Conservation (phyloP, 2,888 invertebrate species). For the Andrena bucephala region DNA sequence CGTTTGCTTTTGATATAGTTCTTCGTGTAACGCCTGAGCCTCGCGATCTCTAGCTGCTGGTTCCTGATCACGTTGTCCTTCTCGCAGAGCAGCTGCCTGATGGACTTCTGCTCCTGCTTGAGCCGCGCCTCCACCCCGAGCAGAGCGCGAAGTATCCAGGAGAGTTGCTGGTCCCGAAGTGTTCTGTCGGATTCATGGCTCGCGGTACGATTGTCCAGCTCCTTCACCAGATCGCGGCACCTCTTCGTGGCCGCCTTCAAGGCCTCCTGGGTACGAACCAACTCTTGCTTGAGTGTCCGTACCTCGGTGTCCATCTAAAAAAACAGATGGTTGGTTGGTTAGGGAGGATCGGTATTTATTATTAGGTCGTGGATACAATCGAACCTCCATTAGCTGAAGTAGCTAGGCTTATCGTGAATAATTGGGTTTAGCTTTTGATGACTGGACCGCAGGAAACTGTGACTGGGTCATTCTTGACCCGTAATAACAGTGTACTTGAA, state of each 20-base stretch:
- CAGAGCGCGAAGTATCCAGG: slow-evolving; percentile 89
- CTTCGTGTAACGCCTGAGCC: slow-evolving; percentile 86
- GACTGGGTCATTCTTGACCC: no score
- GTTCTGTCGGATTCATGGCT: slow-evolving; percentile 86
- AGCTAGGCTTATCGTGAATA: no score
- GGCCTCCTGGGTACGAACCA: slow-evolving; percentile 89
- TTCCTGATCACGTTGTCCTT: slow-evolving; percentile 90
- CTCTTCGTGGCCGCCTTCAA: slow-evolving; percentile 88
- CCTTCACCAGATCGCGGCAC: slow-evolving; percentile 89
- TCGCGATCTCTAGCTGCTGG: slow-evolving; percentile 90
- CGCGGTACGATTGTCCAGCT: slow-evolving; percentile 79
- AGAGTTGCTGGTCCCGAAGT: slow-evolving; percentile 90
- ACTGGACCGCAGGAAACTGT: no score
- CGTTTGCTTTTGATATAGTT: slow-evolving; percentile 88
- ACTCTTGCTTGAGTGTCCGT: slow-evolving; percentile 86
- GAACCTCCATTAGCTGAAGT: no score
- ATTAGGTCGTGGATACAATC: no score
- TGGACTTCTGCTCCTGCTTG: slow-evolving; percentile 90
- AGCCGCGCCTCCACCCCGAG: slow-evolving; percentile 90
- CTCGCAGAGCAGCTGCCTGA: slow-evolving; percentile 89
- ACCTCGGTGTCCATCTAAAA: slow-evolving; percentile 89
- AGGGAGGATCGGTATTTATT: background rate
- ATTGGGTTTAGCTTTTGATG: no score
- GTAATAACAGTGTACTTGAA: no score
- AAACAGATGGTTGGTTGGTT: slow-evolving; percentile 81